Evolutionary conservation across 2,888 invertebrate species (phyloP).

Genomic region (Andrena bucephala): DNA sequence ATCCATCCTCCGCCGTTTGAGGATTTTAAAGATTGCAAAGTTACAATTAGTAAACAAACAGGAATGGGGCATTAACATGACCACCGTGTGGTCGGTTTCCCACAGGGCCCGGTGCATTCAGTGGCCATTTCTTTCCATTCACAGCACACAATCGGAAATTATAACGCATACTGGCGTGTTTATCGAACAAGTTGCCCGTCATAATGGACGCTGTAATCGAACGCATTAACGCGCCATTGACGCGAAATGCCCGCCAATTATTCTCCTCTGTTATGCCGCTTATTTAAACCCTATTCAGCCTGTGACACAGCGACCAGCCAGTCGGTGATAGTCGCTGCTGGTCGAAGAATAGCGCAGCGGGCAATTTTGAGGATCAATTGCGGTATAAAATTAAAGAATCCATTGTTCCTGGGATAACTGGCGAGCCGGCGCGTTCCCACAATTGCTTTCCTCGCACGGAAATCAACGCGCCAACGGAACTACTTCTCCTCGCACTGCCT

Average conservation of each 20-base stretch:
- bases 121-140: background rate
- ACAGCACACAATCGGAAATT: background rate
- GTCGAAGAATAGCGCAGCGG: conserved; percentile 31
- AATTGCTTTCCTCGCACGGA: conserved; percentile 26
- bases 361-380: conserved; percentile 37
- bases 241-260: conserved; percentile 16
- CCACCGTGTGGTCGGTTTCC: no score
- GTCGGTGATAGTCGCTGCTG: background rate
- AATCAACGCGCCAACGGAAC: conserved; percentile 21
- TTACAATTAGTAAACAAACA: no score
- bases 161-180: background rate
- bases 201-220: conserved; percentile 16
- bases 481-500: conserved; percentile 31
- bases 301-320: background rate
- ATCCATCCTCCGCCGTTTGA: no score
- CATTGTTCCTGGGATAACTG: conserved; percentile 36
- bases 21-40: no score
- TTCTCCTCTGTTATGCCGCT: background rate
- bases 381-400: conserved; percentile 39
- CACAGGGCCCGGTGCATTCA: no score
- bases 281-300: conserved; percentile 11
- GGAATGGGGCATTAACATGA: no score
- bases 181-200: background rate
- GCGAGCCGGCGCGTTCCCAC: conserved; percentile 13
- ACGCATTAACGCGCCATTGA: conserved; percentile 27